Percentiles rank a stretch among this genome's conserved stretches.
phyloP scores from a whole-genome alignment of 2,888 invertebrate species.

The Noctua janthina region DNA sequence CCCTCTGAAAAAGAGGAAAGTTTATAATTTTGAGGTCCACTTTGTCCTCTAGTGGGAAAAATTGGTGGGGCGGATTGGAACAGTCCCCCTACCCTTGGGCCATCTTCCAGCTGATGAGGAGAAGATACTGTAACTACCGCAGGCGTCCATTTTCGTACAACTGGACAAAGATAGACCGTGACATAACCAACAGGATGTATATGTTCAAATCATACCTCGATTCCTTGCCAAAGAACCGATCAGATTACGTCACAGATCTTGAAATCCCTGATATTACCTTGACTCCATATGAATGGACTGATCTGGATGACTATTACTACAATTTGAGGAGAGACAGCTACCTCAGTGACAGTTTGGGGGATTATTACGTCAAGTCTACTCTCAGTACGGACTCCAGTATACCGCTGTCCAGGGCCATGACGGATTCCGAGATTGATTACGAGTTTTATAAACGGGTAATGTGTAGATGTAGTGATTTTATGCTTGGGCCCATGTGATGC shows the following conservation, averaged over 20 bases:
- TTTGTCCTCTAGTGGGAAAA: not conserved
- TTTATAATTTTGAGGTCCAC: not conserved
- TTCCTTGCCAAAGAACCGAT: conserved; percentile 81
- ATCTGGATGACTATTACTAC: conserved; percentile 72
- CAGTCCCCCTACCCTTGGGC: not conserved
- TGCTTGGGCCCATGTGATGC: not conserved
- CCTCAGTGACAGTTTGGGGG: conserved; percentile 70
- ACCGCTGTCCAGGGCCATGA: conserved; percentile 84
- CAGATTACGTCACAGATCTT: conserved; percentile 81
- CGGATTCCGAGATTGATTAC: conserved; percentile 86
- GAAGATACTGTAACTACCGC: not conserved
- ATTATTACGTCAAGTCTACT: conserved; percentile 69
- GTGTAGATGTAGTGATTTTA: not conserved
- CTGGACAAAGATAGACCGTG: conserved; percentile 37
- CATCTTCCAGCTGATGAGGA: conserved; percentile 19
- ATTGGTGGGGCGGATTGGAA: not conserved
- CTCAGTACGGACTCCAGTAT: conserved; percentile 81
- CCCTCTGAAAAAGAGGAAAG: too few species aligned
- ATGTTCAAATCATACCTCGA: conserved; percentile 80
- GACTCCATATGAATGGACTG: conserved; percentile 78
- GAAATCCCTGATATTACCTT: conserved; percentile 81
- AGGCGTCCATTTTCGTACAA: conserved; percentile 19
- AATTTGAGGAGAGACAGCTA: conserved; percentile 74
- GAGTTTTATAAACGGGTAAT: conserved; percentile 78
- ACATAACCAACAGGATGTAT: conserved; percentile 70